Base-by-base conservation (phyloP, 2,113 vertebrate genomes). In the Vombatus ursinus region DNA sequence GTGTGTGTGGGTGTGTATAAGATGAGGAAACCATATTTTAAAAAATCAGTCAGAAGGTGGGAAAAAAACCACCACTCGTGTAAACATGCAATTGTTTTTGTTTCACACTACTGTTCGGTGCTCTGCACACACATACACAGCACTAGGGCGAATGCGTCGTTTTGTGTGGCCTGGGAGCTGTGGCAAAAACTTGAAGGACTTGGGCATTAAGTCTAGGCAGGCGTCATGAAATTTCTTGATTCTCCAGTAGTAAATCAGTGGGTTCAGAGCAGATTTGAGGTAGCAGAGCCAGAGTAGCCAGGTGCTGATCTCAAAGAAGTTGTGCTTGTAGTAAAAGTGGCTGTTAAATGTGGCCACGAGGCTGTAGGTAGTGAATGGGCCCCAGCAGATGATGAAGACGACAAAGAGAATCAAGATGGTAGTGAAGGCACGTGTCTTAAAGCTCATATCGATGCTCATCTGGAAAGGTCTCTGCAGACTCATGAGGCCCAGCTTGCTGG, bases 351-450 rank as follows among this genome's bases (percentile, higher is more conserved):
- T 99, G 9, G 99, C 99, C 95, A 99, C 98, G 98, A 99, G 99
- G 98, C 99, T 99, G 98, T 99, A 99, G 94, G 99, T 99, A 95
- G 99, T 99, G 97, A 99, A 99, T 0, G 99, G 99, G 0, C 99
- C 99, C 99, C 99, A 99, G 98, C 99, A 99, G 94, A 99, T 98
- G 84, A 99, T 99, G 98, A 99, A 99, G 96, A 99, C 99, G 0
- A 99, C 99, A 97, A 99, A 99, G 95, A 99, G 99, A 98, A 99
- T 99, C 98, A 99, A 99, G 98, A 99, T 99, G 98, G 99, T 99
- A 98, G 99, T 99, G 98, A 99, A 99, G 99, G 99, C 99, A 99
- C 99, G 99, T 25, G 99, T 99, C 99, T 99, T 99, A 99, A 99
- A 99, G 99, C 99, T 99, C 99, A 99, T 99, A 99, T 99, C 99